Conservation (phyloP, 2,113 vertebrate species). For the Festucalex cinctus region DNA sequence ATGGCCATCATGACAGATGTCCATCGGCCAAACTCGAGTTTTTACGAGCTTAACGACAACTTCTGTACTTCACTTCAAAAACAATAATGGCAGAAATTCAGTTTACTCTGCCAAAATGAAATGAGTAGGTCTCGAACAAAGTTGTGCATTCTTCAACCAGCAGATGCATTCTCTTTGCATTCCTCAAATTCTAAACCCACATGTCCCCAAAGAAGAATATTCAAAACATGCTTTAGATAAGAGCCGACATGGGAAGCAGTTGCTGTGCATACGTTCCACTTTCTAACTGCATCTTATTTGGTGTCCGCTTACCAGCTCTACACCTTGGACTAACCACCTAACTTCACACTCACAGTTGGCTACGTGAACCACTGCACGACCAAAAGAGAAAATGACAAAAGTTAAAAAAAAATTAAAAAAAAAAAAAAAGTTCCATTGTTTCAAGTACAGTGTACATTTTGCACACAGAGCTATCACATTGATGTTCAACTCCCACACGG, state of each 20-base stretch:
- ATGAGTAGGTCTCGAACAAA: too few relatives aligned
- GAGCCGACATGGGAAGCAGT: background rate
- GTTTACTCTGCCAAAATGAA: background rate
- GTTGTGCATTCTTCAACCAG: too few relatives aligned
- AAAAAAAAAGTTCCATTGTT: background rate
- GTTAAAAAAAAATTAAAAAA: too few relatives aligned
- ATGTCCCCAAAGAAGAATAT: background rate
- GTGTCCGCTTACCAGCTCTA: too few relatives aligned
- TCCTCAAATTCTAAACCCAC: background rate
- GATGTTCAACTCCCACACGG: constrained; percentile 13
- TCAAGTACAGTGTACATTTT: background rate
- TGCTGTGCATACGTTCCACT: too few relatives aligned
- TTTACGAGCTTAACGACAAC: too few relatives aligned
- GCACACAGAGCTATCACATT: constrained; percentile 18
- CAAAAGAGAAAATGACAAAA: background rate
- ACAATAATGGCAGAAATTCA: background rate
- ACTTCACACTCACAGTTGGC: too few relatives aligned
- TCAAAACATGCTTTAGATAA: background rate
- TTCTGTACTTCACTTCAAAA: background rate
- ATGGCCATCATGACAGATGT: too few relatives aligned
- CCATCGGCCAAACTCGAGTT: too few relatives aligned
- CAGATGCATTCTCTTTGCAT: background rate
- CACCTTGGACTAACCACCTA: background rate
- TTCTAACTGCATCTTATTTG: too few relatives aligned
- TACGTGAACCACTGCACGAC: background rate